Base-by-base conservation (phyloP, 2,113 vertebrate genomes). In the Platycercus adscitus region DNA sequence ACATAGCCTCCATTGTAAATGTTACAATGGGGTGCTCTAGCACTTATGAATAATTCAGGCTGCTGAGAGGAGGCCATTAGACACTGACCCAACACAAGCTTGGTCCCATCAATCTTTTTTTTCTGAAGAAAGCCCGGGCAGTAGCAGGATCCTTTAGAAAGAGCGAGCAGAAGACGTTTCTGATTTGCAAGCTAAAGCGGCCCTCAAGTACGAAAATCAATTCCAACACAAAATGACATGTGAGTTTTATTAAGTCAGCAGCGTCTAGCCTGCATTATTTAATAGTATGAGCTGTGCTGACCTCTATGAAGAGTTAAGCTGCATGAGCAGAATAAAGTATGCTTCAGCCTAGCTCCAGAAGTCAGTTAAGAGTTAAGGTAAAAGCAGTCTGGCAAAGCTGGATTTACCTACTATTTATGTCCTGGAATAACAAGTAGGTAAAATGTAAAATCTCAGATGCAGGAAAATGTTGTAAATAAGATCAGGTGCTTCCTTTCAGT, bases 21-120 rank as follows among this genome's bases (percentile, higher is more conserved):
- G 44, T n/a, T 93, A 46, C 29, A 43, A 91, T 63, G 96, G 98
- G 95, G 81, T 4, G 77, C 89, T 95, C 75, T 63, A 89, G 88
- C 66, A 17, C 81, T 95, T 26, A 97, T 98, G 97, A 98, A 98
- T 98, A 98, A 98, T 98, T 97, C 97, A 98, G 75, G 41, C 53
- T 39, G 41, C 87, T 41, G 50, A 93, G 94, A 96, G 78, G 44
- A 96, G 88, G 90, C 97, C 91, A 92, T 97, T 98, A 86, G 23
- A 96, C 92, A 91, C 94, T 95, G 96, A 98, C 98, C 98, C 96
- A 95, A 76, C 85, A 43, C 89, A 72, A 91, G 93, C 85, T 91
- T 95, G 69, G 46, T 91, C 78, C 82, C 96, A 97, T 98, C 96
- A 96, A 96, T 98, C 97, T 97, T 95, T 92, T 94, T 97, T 91